Evolutionary conservation across 1,140 invertebrate genomes (phyloP), one percentile per base, ranked within the genome.

Genomic region (Panulirus ornatus): DNA sequence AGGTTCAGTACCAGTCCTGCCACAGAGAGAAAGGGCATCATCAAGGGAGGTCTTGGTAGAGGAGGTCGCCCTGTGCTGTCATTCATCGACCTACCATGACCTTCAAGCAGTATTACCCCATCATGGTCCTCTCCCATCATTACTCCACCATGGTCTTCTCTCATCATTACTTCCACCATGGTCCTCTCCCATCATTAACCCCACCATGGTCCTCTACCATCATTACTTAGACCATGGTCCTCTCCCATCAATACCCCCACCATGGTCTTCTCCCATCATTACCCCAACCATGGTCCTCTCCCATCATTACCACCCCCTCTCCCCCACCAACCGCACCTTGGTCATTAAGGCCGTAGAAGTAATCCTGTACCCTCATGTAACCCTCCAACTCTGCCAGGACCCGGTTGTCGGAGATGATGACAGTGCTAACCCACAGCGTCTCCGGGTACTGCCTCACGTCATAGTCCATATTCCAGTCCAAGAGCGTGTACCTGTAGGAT

Each of bases 381-480:
- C 92, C 93, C 82, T 93, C 93, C 79, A 92, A 81, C 78, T 93
- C 92, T 22, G 93, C 93, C 63, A 93, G 81, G 42, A 93, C 84
- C 34, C 93, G 92, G 81, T 92, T 92, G 66, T 92, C 92, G 5
- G 92, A 92, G 81, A 93, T 93, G 27, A 93, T 82, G n/a, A 93
- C 91, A 42, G 92, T 92, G 63, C 92, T 92, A 19, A 92, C 88
- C 93, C 93, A 93, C 2, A 89, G 85, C 16, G 88, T 92, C 78
- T 86, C 90, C 19, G 91, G 92, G 63, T 93, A 93, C 42, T 82
- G 90, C 14, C 93, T 71, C 38, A 93, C 91, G 71, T 93, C 93
- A 76, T 93, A 93, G 84, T 91, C 88, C 14, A 70, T 58, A 51
- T 91, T 92, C 91, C 91, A 92, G 84, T 92, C 91, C 47, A 91